A percentile compares a stretch with the other conserved stretches of the same genome.
Conservation (phyloP, 2,797 vertebrate species). For the Diglossa cyanea region DNA sequence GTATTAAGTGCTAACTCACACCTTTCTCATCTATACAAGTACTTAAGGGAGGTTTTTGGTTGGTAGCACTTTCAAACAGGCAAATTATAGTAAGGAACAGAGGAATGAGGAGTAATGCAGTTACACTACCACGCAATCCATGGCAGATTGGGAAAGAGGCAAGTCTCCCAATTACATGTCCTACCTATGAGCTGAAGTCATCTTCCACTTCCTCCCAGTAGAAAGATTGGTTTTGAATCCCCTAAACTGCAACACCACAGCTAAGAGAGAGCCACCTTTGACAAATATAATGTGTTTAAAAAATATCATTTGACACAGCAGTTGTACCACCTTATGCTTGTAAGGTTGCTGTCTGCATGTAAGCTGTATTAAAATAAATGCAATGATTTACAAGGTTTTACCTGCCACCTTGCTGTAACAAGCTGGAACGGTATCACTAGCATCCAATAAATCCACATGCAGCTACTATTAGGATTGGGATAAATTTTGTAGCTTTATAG, state of each 20-base stretch:
- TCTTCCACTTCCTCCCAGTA: background rate
- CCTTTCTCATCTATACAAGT: background rate
- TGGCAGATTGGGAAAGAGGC: background rate
- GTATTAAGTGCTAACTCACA: background rate
- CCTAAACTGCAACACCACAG: background rate
- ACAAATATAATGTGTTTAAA: accelerated
- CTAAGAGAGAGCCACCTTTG: background rate
- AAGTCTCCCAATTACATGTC: background rate
- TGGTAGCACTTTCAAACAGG: background rate
- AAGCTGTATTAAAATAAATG: background rate
- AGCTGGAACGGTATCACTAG: background rate
- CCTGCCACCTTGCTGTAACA: background rate
- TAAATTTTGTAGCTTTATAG: background rate
- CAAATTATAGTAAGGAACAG: background rate
- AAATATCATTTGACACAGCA: background rate
- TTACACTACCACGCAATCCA: background rate
- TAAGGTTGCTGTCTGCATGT: background rate
- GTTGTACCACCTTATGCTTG: background rate
- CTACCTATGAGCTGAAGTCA: background rate
- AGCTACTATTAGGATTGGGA: background rate
- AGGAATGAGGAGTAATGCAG: background rate
- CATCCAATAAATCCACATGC: background rate
- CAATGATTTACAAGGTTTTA: background rate
- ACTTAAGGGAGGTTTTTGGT: background rate
- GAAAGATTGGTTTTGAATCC: background rate